Conservation (phyloP, 2,888 invertebrate species). For the Hypolimnas misippus region DNA sequence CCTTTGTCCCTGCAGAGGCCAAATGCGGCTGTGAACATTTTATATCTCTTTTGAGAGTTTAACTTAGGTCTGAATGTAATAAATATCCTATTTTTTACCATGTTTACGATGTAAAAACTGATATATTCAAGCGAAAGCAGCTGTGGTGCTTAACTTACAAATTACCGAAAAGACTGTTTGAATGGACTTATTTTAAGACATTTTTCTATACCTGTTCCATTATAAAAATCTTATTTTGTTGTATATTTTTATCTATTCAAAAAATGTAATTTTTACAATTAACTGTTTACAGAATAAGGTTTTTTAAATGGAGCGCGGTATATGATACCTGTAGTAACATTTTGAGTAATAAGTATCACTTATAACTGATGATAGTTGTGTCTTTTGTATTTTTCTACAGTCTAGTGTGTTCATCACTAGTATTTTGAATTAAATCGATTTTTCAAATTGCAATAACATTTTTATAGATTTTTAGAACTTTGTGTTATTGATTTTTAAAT, state of each 20-base stretch:
- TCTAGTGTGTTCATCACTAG: too few relatives aligned
- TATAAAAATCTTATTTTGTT: neutral
- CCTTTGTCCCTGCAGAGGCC: neutral
- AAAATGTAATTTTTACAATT: neutral
- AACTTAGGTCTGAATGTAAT: constrained; percentile 1
- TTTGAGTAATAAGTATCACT: too few relatives aligned
- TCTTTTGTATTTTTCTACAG: too few relatives aligned
- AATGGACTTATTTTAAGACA: neutral
- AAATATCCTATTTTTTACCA: constrained; percentile 11
- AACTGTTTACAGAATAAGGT: neutral
- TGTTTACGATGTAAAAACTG: neutral
- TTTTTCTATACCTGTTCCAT: neutral
- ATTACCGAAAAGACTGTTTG: neutral
- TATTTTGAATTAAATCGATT: too few relatives aligned
- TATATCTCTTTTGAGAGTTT: constrained; percentile 20
- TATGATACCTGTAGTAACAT: too few relatives aligned
- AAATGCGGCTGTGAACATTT: constrained; percentile 18
- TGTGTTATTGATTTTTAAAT: too few relatives aligned
- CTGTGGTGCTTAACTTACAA: neutral
- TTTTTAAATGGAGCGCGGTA: neutral
- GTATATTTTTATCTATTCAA: neutral
- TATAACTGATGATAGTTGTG: too few relatives aligned
- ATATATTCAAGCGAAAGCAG: neutral
- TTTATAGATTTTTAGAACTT: too few relatives aligned
- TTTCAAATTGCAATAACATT: too few relatives aligned